phyloP scores from a whole-genome alignment of 2,888 invertebrate genomes.

The Schrankia costaestrigalis region DNA sequence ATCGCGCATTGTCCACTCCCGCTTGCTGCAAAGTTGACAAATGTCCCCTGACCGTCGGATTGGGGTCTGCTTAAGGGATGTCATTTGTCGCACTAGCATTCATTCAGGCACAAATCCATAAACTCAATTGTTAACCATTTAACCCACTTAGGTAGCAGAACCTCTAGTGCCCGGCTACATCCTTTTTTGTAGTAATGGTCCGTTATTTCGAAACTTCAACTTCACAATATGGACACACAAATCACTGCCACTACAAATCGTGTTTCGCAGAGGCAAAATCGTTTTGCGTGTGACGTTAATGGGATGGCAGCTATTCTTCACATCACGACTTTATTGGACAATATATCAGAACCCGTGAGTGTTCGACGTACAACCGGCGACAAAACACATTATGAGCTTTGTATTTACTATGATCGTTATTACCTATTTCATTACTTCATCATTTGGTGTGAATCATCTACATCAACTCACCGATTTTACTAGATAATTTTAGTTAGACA shows the following conservation, averaged over 20 bases:
- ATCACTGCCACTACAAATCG: conserved; percentile 64
- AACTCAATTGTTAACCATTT: neutral
- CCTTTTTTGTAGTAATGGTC: conserved; percentile 33
- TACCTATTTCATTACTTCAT: no score
- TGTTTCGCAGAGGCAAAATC: conserved; percentile 49
- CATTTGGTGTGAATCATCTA: no score
- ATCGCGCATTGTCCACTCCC: neutral
- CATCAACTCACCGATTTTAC: no score
- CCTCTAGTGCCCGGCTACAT: conserved; percentile 11
- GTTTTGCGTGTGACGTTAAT: conserved; percentile 69
- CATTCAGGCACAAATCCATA: neutral
- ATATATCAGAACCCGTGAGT: conserved; percentile 49
- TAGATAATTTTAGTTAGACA: no score
- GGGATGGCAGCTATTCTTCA: conserved; percentile 66
- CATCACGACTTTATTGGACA: conserved; percentile 64
- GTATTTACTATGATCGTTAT: conserved; percentile 14
- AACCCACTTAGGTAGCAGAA: neutral
- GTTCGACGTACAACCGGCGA: conserved; percentile 28
- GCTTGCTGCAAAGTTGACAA: neutral
- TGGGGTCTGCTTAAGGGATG: no score
- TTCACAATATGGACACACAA: conserved; percentile 55
- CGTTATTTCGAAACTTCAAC: conserved; percentile 45
- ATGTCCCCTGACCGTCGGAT: neutral
- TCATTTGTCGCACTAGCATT: no score
- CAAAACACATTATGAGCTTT: conserved; percentile 27